Base-by-base conservation (phyloP, 2,113 vertebrate species). In the Podarcis raffonei region DNA sequence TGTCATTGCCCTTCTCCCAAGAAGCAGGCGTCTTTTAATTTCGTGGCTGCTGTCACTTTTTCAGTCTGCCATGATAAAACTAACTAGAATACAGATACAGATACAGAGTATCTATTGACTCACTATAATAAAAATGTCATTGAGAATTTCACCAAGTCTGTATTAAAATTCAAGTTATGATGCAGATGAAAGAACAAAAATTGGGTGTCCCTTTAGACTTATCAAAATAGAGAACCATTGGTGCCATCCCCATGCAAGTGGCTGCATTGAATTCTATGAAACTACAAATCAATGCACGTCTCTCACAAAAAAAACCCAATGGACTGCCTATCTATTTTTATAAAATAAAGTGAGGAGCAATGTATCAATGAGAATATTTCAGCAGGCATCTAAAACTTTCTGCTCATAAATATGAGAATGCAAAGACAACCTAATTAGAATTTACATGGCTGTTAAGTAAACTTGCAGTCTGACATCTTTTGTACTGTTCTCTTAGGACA, bases 401-500 rank as follows among this genome's bases (percentile, higher is more conserved):
- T 32, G 11, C 93, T 0, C 88, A 66, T 90, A 86, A 23, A 65
- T 88, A 76, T 78, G 32, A 90, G 69, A 87, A 90, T 76, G 77
- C 18, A 92, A 82, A 93, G 77, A 22, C 65, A 87, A 87, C 65
- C 39, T 71, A 80, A 87, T 87, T 80, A 80, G 65, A 80, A 71
- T 80, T 69, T 53, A 69, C 42, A 87, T 87, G 66, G 42, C n/a
- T 87, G 88, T 78, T 80, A 84, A 90, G 71, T 48, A 89, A 77
- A 93, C 76, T 15, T 74, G 62, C 87, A 89, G 65, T 9, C 90
- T 92, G 37, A 82, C 48, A 5, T n/a, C 84, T 93, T 92, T 77
- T 91, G 78, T 89, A 68, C 39, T 82, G 90, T 86, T 93, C 95
- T 92, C 75, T 76, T 87, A 87, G 66, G 53, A 87, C 69, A 92